Evolutionary conservation across 92 coral and sea anemone species (phyloP).

Genomic region (Pocillopora meandrina): DNA sequence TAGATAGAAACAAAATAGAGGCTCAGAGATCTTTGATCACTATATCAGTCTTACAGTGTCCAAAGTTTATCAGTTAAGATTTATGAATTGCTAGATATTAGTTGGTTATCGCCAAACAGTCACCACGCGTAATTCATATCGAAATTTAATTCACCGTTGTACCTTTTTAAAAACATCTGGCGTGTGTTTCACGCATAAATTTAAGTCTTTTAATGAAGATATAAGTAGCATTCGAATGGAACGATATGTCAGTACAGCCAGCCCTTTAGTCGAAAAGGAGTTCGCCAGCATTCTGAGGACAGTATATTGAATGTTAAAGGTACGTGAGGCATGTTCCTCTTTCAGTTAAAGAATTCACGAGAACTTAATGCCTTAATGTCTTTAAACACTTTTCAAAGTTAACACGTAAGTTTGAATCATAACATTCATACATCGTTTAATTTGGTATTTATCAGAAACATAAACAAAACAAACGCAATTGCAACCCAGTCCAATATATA

Average conservation of each 20-base stretch:
- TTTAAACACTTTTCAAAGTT: neutral
- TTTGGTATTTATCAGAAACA: too few species aligned
- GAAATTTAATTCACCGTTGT: neutral
- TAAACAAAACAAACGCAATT: too few species aligned
- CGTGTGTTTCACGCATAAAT: conserved; percentile 2
- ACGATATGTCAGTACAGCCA: neutral
- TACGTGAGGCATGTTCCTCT: neutral
- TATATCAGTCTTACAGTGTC: neutral
- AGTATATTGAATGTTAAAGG: neutral
- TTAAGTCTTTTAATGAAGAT: neutral
- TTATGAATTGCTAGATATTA: neutral
- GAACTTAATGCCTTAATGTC: neutral
- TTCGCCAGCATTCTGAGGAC: neutral
- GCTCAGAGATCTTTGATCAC: neutral
- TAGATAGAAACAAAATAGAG: neutral
- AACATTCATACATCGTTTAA: too few species aligned
- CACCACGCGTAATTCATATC: neutral
- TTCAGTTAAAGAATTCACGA: neutral
- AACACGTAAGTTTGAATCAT: neutral
- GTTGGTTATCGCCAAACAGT: neutral
- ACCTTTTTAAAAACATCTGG: neutral
- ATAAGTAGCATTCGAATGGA: conserved; percentile 8
- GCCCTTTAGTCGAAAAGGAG: neutral
- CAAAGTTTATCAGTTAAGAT: neutral
- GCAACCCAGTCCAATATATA: too few species aligned